Conservation (phyloP, 2,113 vertebrate species). For the Cardinalis cardinalis region DNA sequence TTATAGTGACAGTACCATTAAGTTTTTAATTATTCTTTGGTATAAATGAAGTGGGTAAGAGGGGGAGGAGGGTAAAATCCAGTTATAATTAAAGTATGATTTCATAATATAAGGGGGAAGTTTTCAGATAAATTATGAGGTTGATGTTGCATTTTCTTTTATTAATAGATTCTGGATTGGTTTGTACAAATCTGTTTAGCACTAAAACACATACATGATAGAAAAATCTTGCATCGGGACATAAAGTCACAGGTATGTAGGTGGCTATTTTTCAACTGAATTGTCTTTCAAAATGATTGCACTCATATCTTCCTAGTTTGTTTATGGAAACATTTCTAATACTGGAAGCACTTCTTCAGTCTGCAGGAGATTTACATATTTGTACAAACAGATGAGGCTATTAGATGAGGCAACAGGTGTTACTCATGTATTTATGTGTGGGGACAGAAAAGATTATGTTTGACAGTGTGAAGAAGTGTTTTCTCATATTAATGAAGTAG, state of each 20-base stretch:
- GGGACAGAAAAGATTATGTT: background rate
- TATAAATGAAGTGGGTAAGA: background rate
- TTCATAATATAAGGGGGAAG: background rate
- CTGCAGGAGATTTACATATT: background rate
- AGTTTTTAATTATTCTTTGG: background rate
- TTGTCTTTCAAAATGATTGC: background rate
- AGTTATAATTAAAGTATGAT: background rate
- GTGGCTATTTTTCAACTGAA: background rate
- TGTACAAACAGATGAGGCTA: background rate
- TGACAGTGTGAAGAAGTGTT: background rate
- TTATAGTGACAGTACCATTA: background rate
- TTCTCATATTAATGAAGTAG: background rate
- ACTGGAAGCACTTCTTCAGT: background rate
- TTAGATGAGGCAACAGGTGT: background rate
- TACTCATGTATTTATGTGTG: background rate
- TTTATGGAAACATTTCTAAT: background rate
- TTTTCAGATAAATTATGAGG: background rate
- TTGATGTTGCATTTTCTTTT: background rate
- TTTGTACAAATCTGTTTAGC: conserved; percentile 98
- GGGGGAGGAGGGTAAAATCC: background rate
- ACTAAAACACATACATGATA: conserved; percentile 93
- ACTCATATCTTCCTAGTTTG: background rate
- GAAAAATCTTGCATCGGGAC: conserved; percentile 96
- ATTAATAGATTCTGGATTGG: conserved; percentile 90
- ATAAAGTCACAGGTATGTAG: conserved; percentile 95